Evolutionary conservation across 2,888 invertebrate genomes (phyloP), one percentile per base, ranked within the genome.

Genomic region (Drosophila picticornis): DNA sequence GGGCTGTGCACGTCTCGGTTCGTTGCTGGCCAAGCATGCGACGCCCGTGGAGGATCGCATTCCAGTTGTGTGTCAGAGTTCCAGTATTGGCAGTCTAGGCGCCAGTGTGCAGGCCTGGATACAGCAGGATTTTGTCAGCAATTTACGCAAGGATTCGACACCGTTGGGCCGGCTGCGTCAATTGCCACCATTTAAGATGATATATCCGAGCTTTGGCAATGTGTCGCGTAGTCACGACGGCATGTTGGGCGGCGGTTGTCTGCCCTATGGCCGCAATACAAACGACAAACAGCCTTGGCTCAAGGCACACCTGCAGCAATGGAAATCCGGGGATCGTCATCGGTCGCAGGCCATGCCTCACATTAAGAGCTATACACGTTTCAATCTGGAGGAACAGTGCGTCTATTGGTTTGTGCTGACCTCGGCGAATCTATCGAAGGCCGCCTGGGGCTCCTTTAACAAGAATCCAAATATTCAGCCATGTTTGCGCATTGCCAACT

Each of bases 361-460:
- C 91, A 97, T 99, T 46, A 99, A 99, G 93, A 96, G 96, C 0
- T 99, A 99, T 92, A 95, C 96, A 0, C 94, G 99, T 13, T 93
- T 96, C 4, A 96, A 96, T 0, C 95, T 96, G 0, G 96, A 97
- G 0, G 89, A 92, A 0, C 87, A 88, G 46, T 81, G 80, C 0
- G 78, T 93, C n/a, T 92, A 93, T 70, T 99, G 96, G 96, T 98
- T 97, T 92, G 93, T 97, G 0, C 94, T 99, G 0, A 98, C 98
- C 0, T 99, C 99, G 62, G 98, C 97, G 0, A 99, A 99, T 94
- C 94, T 99, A 36, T 99, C 99, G 16, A 99, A 99, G 94, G 98
- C 99, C 1, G 99, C 99, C 0, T 99, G 99, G 99, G 99, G 99
- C 48, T 94, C 94, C 13, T 92, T 94, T 11, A 95, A 95, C 76